These are phyloP conservation scores for Macrobrachium nipponense DNA, from an alignment of 1,140 invertebrate genomes.

Conservation along the genomic window DNA sequence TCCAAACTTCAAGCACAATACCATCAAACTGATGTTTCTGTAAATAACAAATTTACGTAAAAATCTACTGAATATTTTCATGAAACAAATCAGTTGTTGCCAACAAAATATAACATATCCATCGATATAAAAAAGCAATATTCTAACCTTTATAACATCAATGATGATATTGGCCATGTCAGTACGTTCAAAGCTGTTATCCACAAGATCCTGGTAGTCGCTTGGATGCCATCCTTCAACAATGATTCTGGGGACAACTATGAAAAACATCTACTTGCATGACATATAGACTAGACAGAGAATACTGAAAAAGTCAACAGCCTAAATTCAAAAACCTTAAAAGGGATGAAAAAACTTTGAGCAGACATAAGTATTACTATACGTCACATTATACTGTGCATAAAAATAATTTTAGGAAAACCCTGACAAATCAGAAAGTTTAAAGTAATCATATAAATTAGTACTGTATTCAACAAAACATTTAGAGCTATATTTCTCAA, in stretches of 20 bases:
- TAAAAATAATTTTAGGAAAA: too few species aligned
- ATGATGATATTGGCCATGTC: slow-evolving; percentile 50
- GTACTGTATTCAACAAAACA: too few species aligned
- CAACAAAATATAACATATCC: not conserved
- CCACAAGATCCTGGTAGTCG: slow-evolving; percentile 61
- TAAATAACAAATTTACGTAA: slow-evolving; percentile 74
- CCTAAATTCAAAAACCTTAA: too few species aligned
- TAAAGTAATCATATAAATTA: too few species aligned
- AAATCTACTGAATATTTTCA: not conserved
- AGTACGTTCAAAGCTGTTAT: slow-evolving; percentile 27
- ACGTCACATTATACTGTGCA: too few species aligned
- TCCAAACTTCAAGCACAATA: slow-evolving; percentile 89
- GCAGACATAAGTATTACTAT: too few species aligned
- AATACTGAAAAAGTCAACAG: not conserved
- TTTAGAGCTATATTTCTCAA: too few species aligned
- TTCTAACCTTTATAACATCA: slow-evolving; percentile 66
- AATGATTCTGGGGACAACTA: slow-evolving; percentile 85
- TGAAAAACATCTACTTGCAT: not conserved
- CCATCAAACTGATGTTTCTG: slow-evolving; percentile 80
- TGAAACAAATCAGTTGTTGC: not conserved
- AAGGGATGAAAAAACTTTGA: too few species aligned
- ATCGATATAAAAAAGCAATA: not conserved
- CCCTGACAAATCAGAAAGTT: too few species aligned
- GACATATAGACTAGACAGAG: not conserved
- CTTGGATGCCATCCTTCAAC: slow-evolving; percentile 84